phyloP scores from a whole-genome alignment of 2,888 invertebrate genomes.

The Lasius fuliginosus region DNA sequence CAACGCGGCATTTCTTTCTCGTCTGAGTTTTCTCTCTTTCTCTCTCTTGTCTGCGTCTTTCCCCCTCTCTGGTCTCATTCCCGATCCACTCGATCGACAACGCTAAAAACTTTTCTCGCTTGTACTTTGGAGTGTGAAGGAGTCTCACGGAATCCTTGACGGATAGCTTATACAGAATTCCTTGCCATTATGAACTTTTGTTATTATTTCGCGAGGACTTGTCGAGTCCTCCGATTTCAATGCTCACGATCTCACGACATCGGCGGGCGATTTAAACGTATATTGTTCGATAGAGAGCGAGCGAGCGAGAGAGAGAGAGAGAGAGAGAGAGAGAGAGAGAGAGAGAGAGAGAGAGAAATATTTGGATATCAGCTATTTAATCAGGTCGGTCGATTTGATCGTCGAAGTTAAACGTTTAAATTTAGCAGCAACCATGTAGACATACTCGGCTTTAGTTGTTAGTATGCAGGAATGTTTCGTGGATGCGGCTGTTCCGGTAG shows the following conservation, averaged over 20 bases:
- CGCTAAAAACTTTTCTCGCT: slow-evolving; percentile 35
- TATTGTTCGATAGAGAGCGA: background rate
- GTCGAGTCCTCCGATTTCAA: background rate
- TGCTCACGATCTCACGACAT: background rate
- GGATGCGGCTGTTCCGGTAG: background rate
- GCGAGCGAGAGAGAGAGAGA: too few species aligned
- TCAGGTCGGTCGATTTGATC: slow-evolving; percentile 32
- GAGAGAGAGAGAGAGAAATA: slow-evolving; percentile 4
- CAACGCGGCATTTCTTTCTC: background rate
- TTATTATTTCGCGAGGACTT: background rate
- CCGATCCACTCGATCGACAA: background rate
- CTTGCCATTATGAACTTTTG: background rate
- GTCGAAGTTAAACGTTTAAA: slow-evolving; percentile 3
- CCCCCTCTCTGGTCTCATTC: background rate
- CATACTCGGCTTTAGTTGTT: slow-evolving; percentile 17
- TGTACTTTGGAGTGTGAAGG: slow-evolving; percentile 16
- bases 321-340: too few species aligned
- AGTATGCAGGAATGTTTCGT: slow-evolving; percentile 39
- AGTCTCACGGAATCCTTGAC: background rate
- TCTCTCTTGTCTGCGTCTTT: background rate
- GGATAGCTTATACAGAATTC: slow-evolving; percentile 10
- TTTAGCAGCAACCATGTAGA: slow-evolving; percentile 16
- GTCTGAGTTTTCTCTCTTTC: background rate
- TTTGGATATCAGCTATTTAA: slow-evolving; percentile 35
- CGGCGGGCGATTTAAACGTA: background rate